Percentiles rank a stretch among this genome's conserved stretches.
Evolutionary conservation across 2,888 invertebrate genomes (phyloP).

Genomic region (Magallana nippona): DNA sequence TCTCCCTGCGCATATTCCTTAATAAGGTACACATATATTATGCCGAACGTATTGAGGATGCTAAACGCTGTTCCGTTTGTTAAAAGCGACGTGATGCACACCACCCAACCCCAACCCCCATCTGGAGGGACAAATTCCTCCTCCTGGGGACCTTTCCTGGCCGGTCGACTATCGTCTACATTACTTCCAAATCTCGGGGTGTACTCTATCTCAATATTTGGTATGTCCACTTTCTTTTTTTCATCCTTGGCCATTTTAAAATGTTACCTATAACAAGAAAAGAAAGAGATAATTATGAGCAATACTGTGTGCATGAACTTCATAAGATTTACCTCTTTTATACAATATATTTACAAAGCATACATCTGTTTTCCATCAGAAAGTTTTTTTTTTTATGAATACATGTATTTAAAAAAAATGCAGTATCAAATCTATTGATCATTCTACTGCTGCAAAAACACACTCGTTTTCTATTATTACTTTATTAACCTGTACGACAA

Average conservation of each 20-base stretch:
- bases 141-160: constrained; percentile 38
- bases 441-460: too few relatives aligned
- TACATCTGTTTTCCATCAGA: neutral
- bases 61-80: constrained; percentile 95
- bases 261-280: neutral
- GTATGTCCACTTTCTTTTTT: neutral
- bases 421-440: too few relatives aligned
- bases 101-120: constrained; percentile 90
- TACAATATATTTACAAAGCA: neutral
- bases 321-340: neutral
- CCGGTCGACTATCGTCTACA: neutral
- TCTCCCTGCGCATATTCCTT: constrained; percentile 83
- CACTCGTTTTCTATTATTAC: too few relatives aligned
- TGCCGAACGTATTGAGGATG: constrained; percentile 92
- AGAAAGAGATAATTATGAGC: too few relatives aligned
- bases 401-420: too few relatives aligned
- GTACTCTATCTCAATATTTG: constrained; percentile 32
- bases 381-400: too few relatives aligned
- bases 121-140: constrained; percentile 78
- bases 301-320: too few relatives aligned
- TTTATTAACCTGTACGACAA: too few relatives aligned
- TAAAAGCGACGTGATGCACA: constrained; percentile 91
- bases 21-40: constrained; percentile 85
- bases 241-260: constrained; percentile 16
- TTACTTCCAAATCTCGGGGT: neutral